Conservation (phyloP, 2,113 vertebrate species). For the Thermophis baileyi region DNA sequence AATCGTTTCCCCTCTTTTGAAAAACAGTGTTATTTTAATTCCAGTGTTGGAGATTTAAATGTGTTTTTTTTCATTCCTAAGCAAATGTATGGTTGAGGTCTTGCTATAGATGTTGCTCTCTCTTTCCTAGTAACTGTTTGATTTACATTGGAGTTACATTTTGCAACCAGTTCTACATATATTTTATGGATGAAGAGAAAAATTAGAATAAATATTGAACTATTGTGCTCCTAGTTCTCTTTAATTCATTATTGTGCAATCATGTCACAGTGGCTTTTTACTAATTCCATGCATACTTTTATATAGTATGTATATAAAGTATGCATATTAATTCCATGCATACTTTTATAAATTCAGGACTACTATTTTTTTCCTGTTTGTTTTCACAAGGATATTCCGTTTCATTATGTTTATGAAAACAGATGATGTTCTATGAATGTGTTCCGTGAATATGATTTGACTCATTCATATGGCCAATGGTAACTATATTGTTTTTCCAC, state of each 20-base stretch:
- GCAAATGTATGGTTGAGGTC: neutral
- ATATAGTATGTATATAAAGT: no score
- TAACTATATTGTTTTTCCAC: slow-evolving; percentile 50
- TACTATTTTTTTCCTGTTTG: neutral
- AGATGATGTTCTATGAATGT: neutral
- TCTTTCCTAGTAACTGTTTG: neutral
- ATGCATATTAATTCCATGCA: neutral
- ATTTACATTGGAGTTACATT: neutral
- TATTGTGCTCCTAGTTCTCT: neutral
- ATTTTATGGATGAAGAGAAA: neutral
- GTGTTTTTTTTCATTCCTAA: neutral
- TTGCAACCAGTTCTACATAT: neutral
- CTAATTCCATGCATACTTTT: neutral
- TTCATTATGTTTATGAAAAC: neutral
- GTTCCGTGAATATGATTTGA: neutral
- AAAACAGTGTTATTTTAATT: neutral
- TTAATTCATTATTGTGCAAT: neutral
- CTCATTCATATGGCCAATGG: neutral
- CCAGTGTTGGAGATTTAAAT: neutral
- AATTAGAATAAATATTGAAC: slow-evolving; percentile 22
- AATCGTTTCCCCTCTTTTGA: neutral
- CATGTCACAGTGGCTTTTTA: neutral
- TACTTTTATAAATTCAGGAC: neutral
- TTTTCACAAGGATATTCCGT: neutral
- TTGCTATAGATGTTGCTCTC: neutral